Conservation (phyloP, 2,797 vertebrate species). For the Pseudochirops cupreus region DNA sequence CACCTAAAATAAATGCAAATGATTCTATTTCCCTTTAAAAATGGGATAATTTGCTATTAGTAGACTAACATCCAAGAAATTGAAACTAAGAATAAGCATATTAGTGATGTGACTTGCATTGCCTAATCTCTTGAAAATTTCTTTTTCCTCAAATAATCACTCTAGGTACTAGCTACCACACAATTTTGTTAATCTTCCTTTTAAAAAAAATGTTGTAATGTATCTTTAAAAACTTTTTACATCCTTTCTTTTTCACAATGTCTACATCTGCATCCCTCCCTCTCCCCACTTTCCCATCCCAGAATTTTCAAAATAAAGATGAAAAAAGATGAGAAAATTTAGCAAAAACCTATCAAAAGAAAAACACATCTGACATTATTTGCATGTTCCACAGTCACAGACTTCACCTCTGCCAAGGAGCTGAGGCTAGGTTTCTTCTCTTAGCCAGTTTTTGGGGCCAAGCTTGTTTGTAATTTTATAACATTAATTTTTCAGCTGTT, state of each 20-base stretch:
- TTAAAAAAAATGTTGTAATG: neutral
- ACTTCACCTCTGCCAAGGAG: neutral
- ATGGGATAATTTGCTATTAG: neutral
- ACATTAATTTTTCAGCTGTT: neutral
- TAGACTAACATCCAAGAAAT: no score
- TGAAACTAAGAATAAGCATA: no score
- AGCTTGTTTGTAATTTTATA: neutral
- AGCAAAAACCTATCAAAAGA: neutral
- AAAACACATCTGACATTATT: neutral
- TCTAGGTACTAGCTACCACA: neutral
- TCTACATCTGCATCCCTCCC: neutral
- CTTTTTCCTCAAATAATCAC: neutral
- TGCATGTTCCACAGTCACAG: neutral
- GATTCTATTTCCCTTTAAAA: no score
- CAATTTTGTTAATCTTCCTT: neutral
- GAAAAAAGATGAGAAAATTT: neutral
- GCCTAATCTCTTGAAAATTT: neutral
- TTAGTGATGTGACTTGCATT: no score
- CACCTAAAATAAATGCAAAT: neutral
- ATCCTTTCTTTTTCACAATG: neutral
- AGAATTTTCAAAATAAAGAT: neutral
- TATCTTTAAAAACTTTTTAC: neutral
- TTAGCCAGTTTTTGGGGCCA: neutral
- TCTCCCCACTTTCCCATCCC: no score
- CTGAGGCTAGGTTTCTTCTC: neutral